Base-by-base conservation (phyloP, 2,888 invertebrate genomes). In the Ptilodon capucinus region DNA sequence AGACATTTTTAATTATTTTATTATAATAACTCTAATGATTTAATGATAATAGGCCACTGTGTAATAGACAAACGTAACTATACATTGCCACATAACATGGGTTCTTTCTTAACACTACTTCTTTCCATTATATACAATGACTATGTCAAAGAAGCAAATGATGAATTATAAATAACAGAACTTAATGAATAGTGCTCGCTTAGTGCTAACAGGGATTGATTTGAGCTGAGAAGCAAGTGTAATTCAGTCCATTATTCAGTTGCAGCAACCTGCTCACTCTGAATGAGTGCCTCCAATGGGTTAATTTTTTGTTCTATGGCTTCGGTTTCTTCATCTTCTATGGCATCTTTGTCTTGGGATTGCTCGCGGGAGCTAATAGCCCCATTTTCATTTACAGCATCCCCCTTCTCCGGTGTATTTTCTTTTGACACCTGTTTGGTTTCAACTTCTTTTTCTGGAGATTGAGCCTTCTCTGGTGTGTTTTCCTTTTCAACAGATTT, bases 91-190 rank as follows among this genome's bases (percentile, higher is more conserved):
- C 79, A 74, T 80, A 81, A 81, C 75, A 78, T 72, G 70, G 79
- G 70, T 78, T 14, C n/a, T 77, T 78, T 14, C 19, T 77, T 76
- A 86, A 87, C 79, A 82, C 81, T 52, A 76, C 80, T 79, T 78
- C 80, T 81, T 80, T 74, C 79, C 74, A 69, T 81, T 86, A 86
- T 86, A 79, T 86, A 88, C 86, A 87, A 80, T 86, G 86, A 85
- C 82, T 88, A 81, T 76, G 79, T 74, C 82, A 85, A 85, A 84
- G 79, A 84, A 82, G 80, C 75, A 75, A 74, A 71, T 68, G 71
- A 82, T 79, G 84, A 77, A 74, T 79, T 76, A 85, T 77, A 83
- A 81, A 82, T 84, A 87, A 84, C 76, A 80, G 71, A 80, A 74
- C 81, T 83, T 79, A 83, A 81, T 84, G 80, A 70, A 74, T 74